Percentiles rank a stretch among this genome's conserved stretches.
These are phyloP conservation scores for Ciconia nigra DNA, from an alignment of 2,797 vertebrate species.

Conservation along the genomic window DNA sequence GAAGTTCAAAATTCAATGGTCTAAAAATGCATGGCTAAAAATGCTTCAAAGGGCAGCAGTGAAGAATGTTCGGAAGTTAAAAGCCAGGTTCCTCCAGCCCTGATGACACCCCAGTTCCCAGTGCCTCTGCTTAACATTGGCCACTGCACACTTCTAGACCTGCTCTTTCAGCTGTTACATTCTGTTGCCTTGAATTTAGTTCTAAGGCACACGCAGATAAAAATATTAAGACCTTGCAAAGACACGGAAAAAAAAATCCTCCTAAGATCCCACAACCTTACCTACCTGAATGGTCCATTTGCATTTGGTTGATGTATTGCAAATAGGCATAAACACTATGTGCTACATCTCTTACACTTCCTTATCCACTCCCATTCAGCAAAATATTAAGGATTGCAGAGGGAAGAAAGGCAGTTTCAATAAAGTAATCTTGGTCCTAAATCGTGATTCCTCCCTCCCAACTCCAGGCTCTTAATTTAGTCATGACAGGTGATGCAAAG, in stretches of 20 bases:
- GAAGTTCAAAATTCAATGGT: conserved; percentile 35
- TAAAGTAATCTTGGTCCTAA: neutral
- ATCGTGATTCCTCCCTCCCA: neutral
- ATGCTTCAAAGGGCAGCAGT: neutral
- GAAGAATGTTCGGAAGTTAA: neutral
- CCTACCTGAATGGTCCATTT: neutral
- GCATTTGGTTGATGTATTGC: neutral
- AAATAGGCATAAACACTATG: neutral
- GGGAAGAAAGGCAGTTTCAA: neutral
- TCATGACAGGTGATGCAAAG: neutral
- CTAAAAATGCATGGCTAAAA: conserved; percentile 21
- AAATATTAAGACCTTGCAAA: neutral
- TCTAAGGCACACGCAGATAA: neutral
- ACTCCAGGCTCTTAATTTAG: neutral
- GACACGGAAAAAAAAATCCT: neutral
- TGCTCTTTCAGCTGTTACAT: neutral
- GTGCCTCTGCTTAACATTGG: neutral
- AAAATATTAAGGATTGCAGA: neutral
- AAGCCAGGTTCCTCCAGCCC: neutral
- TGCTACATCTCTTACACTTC: neutral
- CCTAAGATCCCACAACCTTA: neutral
- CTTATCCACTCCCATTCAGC: neutral
- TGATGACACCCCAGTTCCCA: neutral
- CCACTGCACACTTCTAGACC: fast-evolving
- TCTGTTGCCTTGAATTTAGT: neutral